Conservation (phyloP, 2,888 invertebrate genomes). For the Ypsolopha sequella region DNA sequence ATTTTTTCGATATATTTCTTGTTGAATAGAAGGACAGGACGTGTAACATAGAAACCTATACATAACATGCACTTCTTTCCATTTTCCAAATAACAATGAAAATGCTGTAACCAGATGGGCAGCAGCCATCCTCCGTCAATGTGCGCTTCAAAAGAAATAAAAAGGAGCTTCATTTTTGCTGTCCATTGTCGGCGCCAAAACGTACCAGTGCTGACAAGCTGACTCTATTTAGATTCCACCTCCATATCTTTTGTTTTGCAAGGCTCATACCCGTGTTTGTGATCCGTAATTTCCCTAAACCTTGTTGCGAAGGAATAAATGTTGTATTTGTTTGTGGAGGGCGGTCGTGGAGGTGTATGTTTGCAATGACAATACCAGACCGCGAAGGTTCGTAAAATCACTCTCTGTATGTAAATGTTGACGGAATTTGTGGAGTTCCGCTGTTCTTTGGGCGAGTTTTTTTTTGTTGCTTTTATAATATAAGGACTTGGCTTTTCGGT, state of each 20-base stretch:
- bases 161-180: not conserved
- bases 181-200: not conserved
- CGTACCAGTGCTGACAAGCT: not conserved
- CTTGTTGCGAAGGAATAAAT: too few species aligned
- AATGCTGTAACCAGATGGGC: too few species aligned
- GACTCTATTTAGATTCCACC: not conserved
- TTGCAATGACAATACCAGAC: constrained; percentile 25
- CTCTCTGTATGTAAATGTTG: constrained; percentile 37
- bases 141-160: not conserved
- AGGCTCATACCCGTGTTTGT: not conserved
- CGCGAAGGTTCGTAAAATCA: constrained; percentile 33
- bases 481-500: too few species aligned
- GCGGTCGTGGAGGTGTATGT: constrained; percentile 11
- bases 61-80: too few species aligned
- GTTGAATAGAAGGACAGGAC: too few species aligned
- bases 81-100: too few species aligned
- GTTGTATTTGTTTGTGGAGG: not conserved
- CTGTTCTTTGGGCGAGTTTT: too few species aligned
- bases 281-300: too few species aligned
- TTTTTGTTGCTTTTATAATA: too few species aligned
- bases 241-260: not conserved
- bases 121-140: not conserved
- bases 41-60: too few species aligned
- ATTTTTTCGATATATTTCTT: too few species aligned
- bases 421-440: constrained; percentile 9